A percentile compares a stretch with the other conserved stretches of the same genome.
These are phyloP conservation scores for Drosophila sp. DNA, from an alignment of 1,140 invertebrate genomes.

Conservation along the genomic window DNA sequence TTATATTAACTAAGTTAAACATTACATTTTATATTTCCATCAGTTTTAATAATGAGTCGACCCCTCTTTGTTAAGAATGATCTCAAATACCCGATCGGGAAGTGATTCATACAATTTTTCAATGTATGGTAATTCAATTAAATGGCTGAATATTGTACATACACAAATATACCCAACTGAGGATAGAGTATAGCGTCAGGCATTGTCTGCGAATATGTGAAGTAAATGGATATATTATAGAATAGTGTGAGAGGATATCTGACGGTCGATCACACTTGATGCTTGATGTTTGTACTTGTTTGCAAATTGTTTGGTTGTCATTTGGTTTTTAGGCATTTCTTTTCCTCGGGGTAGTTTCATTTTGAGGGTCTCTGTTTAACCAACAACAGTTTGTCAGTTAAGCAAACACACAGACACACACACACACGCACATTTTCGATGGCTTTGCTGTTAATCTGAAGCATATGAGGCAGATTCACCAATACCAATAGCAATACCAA, in stretches of 20 bases:
- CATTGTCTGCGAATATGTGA: not conserved
- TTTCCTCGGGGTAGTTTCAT: conserved; percentile 26
- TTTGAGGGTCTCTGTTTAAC: conserved; percentile 45
- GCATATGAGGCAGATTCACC: conserved; percentile 1
- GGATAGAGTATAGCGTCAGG: not conserved
- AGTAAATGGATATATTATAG: too few species aligned
- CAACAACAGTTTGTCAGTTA: conserved; percentile 72
- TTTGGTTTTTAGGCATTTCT: conserved; percentile 27
- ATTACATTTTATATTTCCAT: too few species aligned
- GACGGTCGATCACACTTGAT: not conserved
- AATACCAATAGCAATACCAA: conserved; percentile 14
- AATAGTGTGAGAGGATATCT: not conserved
- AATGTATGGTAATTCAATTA: too few species aligned
- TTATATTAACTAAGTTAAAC: too few species aligned
- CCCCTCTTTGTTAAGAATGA: too few species aligned
- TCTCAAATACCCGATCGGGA: too few species aligned
- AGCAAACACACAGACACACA: conserved; percentile 44
- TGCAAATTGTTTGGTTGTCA: conserved; percentile 34
- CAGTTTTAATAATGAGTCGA: too few species aligned
- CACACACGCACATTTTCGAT: conserved; percentile 19
- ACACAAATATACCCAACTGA: too few species aligned
- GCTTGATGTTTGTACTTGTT: not conserved
- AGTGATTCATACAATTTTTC: too few species aligned
- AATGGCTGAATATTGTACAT: too few species aligned
- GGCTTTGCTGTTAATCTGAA: conserved; percentile 63